phyloP scores from a whole-genome alignment of 92 coral and sea anemone genomes.

The Zoanthus sociatus region DNA sequence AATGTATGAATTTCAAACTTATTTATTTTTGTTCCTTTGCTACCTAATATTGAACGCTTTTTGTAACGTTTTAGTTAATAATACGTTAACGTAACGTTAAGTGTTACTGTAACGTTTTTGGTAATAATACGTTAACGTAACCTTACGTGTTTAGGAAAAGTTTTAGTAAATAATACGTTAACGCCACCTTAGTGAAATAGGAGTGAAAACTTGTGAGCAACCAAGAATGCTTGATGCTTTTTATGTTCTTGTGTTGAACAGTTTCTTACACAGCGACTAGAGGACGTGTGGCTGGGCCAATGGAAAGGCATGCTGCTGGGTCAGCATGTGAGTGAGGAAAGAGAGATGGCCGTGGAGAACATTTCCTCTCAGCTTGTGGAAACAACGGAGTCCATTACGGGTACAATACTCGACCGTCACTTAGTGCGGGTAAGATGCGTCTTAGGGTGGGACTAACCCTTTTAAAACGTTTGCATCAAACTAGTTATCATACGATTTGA shows the following conservation, averaged over 20 bases:
- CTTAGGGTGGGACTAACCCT: no score
- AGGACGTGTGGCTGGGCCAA: conserved; percentile 92
- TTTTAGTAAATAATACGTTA: no score
- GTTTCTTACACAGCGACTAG: conserved; percentile 76
- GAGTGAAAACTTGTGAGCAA: background rate
- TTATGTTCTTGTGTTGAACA: conserved; percentile 16
- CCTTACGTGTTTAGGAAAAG: no score
- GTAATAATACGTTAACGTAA: no score
- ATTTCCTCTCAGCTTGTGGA: conserved; percentile 55
- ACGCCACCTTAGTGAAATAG: no score
- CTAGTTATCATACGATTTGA: no score
- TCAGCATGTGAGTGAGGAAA: conserved; percentile 53
- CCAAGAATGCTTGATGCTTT: background rate
- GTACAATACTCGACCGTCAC: conserved; percentile 60
- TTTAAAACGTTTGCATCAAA: background rate
- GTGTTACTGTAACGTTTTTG: no score
- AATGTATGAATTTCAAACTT: no score
- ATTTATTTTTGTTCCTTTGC: no score
- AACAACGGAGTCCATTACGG: conserved; percentile 44
- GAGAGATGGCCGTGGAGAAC: conserved; percentile 38
- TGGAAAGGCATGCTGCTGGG: conserved; percentile 95
- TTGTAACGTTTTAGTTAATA: no score
- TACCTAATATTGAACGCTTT: no score
- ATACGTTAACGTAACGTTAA: no score
- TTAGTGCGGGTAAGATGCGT: conserved; percentile 71